phyloP scores from a whole-genome alignment of 1,140 invertebrate genomes.

The Yoshiicerus persimilis region DNA sequence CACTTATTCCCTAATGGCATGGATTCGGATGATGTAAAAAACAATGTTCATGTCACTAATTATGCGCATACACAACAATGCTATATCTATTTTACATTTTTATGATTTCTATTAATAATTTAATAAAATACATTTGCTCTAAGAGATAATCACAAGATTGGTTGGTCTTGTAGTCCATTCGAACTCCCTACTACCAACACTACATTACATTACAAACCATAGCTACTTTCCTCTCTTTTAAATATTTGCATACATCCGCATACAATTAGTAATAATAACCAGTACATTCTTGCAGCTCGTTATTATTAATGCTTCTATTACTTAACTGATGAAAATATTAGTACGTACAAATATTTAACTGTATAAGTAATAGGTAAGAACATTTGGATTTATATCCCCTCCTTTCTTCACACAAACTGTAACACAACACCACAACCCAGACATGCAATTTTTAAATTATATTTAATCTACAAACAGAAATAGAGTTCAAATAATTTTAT shows the following conservation, averaged over 20 bases:
- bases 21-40: neutral
- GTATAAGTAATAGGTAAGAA: no score
- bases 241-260: neutral
- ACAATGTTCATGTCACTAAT: neutral
- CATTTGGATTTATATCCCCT: no score
- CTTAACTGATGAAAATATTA: no score
- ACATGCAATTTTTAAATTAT: neutral
- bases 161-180: neutral
- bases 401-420: no score
- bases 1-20: no score
- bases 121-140: constrained; percentile 1
- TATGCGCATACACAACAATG: neutral
- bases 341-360: no score
- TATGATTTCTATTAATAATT: neutral
- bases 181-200: neutral
- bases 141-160: neutral
- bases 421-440: no score
- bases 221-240: neutral
- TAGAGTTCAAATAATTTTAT: neutral
- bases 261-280: neutral
- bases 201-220: neutral
- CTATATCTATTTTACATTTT: neutral
- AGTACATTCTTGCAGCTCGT: neutral
- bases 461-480: neutral
- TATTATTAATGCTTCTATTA: no score